phyloP scores from a whole-genome alignment of 2,888 invertebrate species.

The Odiellus spinosus region DNA sequence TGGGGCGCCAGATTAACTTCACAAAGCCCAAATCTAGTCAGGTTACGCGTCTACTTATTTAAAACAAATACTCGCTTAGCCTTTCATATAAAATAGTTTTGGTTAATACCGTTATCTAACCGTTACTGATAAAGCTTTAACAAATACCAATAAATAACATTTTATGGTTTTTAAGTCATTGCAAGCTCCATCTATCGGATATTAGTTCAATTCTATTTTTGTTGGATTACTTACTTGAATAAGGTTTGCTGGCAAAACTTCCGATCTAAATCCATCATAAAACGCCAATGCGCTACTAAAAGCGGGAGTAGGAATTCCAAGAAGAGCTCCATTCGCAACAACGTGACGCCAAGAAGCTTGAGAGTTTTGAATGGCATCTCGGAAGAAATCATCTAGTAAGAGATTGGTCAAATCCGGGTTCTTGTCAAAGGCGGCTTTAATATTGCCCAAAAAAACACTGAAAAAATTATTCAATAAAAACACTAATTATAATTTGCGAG shows the following conservation, averaged over 20 bases:
- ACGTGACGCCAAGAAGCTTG: conserved; percentile 74
- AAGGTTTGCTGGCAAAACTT: conserved; percentile 78
- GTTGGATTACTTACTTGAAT: conserved; percentile 51
- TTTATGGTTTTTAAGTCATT: no score
- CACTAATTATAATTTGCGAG: no score
- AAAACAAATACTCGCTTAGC: no score
- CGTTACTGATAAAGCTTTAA: no score
- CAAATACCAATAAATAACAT: no score
- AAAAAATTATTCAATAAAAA: neutral
- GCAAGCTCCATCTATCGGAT: no score
- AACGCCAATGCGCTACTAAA: conserved; percentile 86
- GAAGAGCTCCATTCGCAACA: conserved; percentile 42
- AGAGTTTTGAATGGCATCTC: conserved; percentile 57
- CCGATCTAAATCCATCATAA: conserved; percentile 87
- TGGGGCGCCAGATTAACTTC: no score
- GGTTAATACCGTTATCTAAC: no score
- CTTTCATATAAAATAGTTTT: no score
- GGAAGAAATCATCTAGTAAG: conserved; percentile 83
- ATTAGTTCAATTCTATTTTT: no score
- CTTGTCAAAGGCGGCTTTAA: conserved; percentile 80
- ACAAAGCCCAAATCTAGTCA: no score
- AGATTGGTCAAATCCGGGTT: conserved; percentile 72
- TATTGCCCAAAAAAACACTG: conserved; percentile 71
- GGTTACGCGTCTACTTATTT: no score
- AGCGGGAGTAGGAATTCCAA: conserved; percentile 88